Percentiles rank a stretch among this genome's conserved stretches.
These are phyloP conservation scores for Paracanthobrama guichenoti DNA, from an alignment of 2,113 vertebrate species.

Conservation along the genomic window DNA sequence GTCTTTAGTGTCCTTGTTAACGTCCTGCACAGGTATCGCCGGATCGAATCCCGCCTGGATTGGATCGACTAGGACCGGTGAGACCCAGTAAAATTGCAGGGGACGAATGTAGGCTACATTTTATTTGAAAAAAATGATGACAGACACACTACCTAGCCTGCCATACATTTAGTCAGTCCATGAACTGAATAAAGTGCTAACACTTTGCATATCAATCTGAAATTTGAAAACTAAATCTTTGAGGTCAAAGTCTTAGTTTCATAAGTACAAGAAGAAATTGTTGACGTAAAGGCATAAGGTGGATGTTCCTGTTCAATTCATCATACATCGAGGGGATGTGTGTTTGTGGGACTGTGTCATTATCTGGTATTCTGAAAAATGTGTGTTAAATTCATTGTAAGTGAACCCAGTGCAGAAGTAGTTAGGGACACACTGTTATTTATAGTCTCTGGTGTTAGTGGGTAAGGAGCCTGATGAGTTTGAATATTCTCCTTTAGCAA, in stretches of 20 bases:
- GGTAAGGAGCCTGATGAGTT: neutral
- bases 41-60: too few species aligned
- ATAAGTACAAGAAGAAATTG: neutral
- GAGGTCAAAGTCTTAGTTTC: neutral
- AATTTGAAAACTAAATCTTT: conserved; percentile 7
- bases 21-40: too few species aligned
- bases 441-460: conserved; percentile 18
- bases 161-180: conserved; percentile 5
- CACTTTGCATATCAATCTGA: conserved; percentile 1
- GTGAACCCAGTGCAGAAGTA: conserved; percentile 21
- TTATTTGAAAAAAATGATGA: too few species aligned
- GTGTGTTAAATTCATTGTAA: neutral
- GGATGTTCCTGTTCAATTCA: neutral
- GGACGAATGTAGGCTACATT: too few species aligned
- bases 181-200: neutral
- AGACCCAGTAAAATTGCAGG: too few species aligned
- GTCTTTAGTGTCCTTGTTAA: too few species aligned
- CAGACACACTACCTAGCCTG: neutral
- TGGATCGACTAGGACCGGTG: too few species aligned
- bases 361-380: neutral
- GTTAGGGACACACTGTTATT: conserved; percentile 20
- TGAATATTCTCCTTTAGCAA: neutral
- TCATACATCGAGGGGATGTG: neutral
- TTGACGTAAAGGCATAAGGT: neutral
- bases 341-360: neutral